Base-by-base conservation (phyloP, 2,113 vertebrate species). In the Odocoileus virginianus region DNA sequence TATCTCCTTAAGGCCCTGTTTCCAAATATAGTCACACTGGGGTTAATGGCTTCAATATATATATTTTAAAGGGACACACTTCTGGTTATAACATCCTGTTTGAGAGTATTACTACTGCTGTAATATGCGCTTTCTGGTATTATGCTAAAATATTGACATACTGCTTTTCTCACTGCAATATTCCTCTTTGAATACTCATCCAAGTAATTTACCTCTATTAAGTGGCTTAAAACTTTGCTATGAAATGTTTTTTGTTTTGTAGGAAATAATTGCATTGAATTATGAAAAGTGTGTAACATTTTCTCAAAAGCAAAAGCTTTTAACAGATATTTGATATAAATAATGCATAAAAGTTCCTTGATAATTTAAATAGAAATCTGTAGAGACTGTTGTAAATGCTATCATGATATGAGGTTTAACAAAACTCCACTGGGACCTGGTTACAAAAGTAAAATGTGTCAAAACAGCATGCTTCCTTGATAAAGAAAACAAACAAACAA, bases 241-340 rank as follows among this genome's bases (percentile, higher is more conserved):
- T 96, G 94, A 96, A 93, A 96, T 71, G 47, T 95, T 57, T 96
- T 87, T 97, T 90, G 86, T 97, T 98, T 95, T 85, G 6, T 40
- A 83, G 89, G 19, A 89, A 50, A 74, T 61, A 84, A 11, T 61
- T 94, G 52, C 10, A 86, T 93, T 94, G 95, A 98, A 97, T 89
- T 61, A 74, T 95, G 84, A 95, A 96, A 94, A 95, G 92, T 94
- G 98, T 97, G 96, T 95, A 88, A 97, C 93, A 97, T 98, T 98
- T 98, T 76, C 88, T 87, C 81, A 86, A 89, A 96, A 97, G 25
- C 45, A 96, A 52, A 98, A 97, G 82, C 74, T 94, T 98, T 97
- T 89, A n/a, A 71, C 50, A 98, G 57, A 97, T 7, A 96, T 64
- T 84, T 5, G 13, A 45, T 92, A 98, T 95, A 97, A 98, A 98